Conservation (phyloP, 2,888 invertebrate species). For the Alloscopus bannaensis region DNA sequence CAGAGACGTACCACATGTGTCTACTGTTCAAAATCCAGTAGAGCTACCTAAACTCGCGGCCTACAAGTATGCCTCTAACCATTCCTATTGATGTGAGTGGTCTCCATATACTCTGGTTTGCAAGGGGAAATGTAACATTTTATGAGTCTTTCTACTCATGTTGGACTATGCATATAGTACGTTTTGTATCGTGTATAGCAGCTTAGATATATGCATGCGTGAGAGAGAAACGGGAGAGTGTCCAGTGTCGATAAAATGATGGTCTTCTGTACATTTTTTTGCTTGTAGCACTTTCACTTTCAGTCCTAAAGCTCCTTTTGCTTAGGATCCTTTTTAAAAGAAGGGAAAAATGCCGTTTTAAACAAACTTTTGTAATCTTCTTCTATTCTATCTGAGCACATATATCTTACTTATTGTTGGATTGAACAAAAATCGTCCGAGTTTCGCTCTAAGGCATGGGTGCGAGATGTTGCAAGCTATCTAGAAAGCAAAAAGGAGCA, state of each 20-base stretch:
- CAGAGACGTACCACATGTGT: not conserved
- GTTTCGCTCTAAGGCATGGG: conserved; percentile 43
- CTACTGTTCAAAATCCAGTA: not conserved
- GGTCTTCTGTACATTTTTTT: conserved; percentile 22
- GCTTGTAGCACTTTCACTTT: conserved; percentile 42
- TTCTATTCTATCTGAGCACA: conserved; percentile 35
- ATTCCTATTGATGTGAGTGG: too few relatives aligned
- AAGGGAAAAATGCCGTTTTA: conserved; percentile 46
- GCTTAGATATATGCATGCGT: conserved; percentile 2
- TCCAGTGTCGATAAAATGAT: conserved; percentile 48
- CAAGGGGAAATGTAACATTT: too few relatives aligned
- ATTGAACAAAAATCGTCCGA: conserved; percentile 48
- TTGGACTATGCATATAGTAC: too few relatives aligned
- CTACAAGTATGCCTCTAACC: too few relatives aligned
- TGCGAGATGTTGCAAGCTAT: conserved; percentile 24
- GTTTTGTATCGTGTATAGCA: too few relatives aligned
- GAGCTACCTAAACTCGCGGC: too few relatives aligned
- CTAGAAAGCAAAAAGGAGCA: not conserved
- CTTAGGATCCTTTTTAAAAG: conserved; percentile 12
- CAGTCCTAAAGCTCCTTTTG: conserved; percentile 30
- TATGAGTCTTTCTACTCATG: too few relatives aligned
- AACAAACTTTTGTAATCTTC: conserved; percentile 60
- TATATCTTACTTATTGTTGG: conserved; percentile 56
- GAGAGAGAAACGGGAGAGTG: conserved; percentile 30
- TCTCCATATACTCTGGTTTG: too few relatives aligned